Conservation (phyloP, 2,113 vertebrate species). For the Pungitius pungitius region DNA sequence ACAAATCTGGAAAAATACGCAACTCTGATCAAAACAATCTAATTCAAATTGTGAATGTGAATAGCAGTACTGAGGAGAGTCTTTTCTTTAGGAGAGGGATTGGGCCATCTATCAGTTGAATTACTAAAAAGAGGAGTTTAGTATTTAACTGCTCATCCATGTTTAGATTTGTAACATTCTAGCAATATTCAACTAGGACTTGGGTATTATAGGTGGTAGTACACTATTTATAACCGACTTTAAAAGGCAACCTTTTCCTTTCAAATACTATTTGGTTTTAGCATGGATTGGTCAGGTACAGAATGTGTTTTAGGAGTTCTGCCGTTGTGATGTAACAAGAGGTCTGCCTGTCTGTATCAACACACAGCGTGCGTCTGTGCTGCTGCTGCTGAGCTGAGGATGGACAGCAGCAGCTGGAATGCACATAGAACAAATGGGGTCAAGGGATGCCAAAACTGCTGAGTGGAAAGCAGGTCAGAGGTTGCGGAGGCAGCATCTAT, state of each 20-base stretch:
- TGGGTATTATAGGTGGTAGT: too few relatives aligned
- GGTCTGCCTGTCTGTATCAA: background rate
- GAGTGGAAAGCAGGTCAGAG: slow-evolving; percentile 73
- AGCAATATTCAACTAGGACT: too few relatives aligned
- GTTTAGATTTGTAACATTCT: background rate
- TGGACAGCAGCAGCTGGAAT: slow-evolving; percentile 73
- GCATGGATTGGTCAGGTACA: background rate
- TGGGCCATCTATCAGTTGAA: too few relatives aligned
- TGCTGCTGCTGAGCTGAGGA: slow-evolving; percentile 35
- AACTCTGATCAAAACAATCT: too few relatives aligned
- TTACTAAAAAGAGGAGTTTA: too few relatives aligned
- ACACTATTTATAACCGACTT: too few relatives aligned
- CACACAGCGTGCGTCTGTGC: background rate
- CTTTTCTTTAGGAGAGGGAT: too few relatives aligned
- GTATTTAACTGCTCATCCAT: background rate
- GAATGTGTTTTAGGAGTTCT: background rate
- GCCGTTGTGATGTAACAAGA: background rate
- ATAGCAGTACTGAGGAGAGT: too few relatives aligned
- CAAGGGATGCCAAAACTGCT: slow-evolving; percentile 67
- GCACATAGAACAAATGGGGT: slow-evolving; percentile 68
- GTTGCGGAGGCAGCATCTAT: slow-evolving; percentile 49
- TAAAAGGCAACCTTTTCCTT: background rate
- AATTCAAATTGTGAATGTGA: too few relatives aligned
- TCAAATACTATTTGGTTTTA: background rate
- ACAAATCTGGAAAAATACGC: too few relatives aligned